A percentile compares a stretch with the other conserved stretches of the same genome.
Evolutionary conservation across 2,888 invertebrate genomes (phyloP).

Genomic region (Tiphia femorata): DNA sequence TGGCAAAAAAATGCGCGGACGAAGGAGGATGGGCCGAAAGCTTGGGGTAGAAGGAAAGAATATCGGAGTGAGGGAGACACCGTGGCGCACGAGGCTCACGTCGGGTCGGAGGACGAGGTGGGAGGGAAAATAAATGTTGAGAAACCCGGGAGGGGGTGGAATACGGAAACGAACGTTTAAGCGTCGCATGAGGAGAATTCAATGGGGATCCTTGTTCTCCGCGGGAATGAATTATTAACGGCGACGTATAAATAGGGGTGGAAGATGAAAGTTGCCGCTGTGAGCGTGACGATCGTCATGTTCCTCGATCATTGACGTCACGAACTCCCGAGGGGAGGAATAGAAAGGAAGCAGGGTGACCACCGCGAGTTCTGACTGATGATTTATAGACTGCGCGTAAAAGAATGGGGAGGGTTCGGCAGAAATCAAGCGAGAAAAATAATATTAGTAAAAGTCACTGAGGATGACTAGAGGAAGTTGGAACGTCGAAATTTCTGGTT

Average conservation of each 20-base stretch:
- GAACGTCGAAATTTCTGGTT: too few relatives aligned
- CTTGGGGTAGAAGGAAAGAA: not conserved
- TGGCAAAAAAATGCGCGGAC: constrained; percentile 25
- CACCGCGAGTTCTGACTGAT: too few relatives aligned
- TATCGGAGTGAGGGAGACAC: not conserved
- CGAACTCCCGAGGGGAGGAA: too few relatives aligned
- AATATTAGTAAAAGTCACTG: too few relatives aligned
- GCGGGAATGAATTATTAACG: constrained; percentile 18
- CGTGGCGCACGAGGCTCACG: not conserved
- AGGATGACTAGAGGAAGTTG: too few relatives aligned
- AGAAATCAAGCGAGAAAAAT: too few relatives aligned
- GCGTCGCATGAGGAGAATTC: constrained; percentile 7
- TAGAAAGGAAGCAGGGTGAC: too few relatives aligned
- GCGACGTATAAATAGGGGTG: not conserved
- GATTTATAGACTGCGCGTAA: too few relatives aligned
- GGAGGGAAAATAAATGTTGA: constrained; percentile 10
- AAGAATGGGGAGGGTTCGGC: too few relatives aligned
- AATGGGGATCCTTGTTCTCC: not conserved
- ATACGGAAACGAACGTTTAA: constrained; percentile 6
- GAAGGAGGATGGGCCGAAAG: not conserved
- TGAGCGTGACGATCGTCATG: too few relatives aligned
- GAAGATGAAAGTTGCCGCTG: too few relatives aligned
- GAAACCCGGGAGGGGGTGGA: not conserved
- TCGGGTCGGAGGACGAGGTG: not conserved
- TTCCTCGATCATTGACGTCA: too few relatives aligned